Conservation (phyloP, 2,888 invertebrate species). For the Lochmaea capreae region DNA sequence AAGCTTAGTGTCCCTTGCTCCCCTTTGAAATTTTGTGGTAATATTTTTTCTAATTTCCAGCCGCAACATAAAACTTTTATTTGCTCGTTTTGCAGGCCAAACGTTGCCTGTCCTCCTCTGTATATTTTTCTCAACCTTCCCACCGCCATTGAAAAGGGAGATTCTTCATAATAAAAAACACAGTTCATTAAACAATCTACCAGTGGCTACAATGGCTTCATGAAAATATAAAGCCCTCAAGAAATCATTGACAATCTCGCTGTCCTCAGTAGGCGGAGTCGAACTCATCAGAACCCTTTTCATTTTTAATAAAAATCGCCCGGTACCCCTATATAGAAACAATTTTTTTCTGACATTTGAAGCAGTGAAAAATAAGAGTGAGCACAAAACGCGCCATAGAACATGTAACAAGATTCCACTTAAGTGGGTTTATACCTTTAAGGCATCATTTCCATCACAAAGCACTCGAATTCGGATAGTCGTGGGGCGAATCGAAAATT, state of each 20-base stretch:
- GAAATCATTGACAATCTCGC: slow-evolving; percentile 17
- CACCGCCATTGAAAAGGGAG: not conserved
- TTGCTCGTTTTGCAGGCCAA: no score
- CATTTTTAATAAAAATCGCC: slow-evolving; percentile 13
- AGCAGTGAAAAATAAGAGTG: slow-evolving; percentile 10
- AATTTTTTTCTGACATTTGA: slow-evolving; percentile 21
- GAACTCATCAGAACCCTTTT: slow-evolving; percentile 23
- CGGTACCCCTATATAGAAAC: slow-evolving; percentile 25
- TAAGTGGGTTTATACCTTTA: slow-evolving; percentile 64
- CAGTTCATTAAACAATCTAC: not conserved
- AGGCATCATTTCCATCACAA: slow-evolving; percentile 73
- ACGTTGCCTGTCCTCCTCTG: no score
- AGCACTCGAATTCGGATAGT: slow-evolving; percentile 58
- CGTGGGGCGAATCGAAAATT: slow-evolving; percentile 44
- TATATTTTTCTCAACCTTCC: not conserved
- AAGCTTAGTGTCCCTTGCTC: no score
- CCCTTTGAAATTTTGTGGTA: no score
- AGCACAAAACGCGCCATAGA: slow-evolving; percentile 20
- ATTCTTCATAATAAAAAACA: not conserved
- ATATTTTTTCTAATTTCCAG: no score
- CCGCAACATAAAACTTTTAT: no score
- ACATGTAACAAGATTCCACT: slow-evolving; percentile 56
- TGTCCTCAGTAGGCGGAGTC: slow-evolving; percentile 21
- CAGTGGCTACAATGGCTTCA: not conserved
- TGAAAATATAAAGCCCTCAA: slow-evolving; percentile 21